These are phyloP conservation scores for Volucella inanis DNA, from an alignment of 2,888 invertebrate species.

Conservation along the genomic window DNA sequence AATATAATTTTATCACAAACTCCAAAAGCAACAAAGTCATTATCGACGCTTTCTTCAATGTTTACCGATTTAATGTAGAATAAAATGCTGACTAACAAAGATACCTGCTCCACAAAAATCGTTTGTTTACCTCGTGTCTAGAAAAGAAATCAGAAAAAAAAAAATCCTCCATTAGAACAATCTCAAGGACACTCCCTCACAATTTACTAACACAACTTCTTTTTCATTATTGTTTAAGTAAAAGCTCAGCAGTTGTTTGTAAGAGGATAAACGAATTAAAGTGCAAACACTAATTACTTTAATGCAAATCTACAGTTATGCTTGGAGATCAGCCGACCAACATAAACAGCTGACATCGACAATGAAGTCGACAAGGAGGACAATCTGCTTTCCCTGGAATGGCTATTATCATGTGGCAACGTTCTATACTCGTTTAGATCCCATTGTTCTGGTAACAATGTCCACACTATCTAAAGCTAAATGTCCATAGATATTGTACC, in stretches of 20 bases:
- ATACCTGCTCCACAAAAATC: too few relatives aligned
- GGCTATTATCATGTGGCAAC: conserved; percentile 37
- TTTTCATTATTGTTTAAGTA: too few relatives aligned
- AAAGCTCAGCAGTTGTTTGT: background rate
- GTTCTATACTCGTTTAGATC: conserved; percentile 6
- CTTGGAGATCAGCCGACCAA: conserved; percentile 41
- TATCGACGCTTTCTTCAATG: too few relatives aligned
- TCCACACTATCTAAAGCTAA: conserved; percentile 35
- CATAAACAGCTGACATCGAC: conserved; percentile 30
- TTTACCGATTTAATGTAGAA: too few relatives aligned
- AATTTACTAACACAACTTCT: too few relatives aligned
- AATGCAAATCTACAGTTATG: conserved; percentile 60
- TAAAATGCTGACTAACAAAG: too few relatives aligned
- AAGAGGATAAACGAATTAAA: conserved; percentile 23
- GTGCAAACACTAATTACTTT: conserved; percentile 65
- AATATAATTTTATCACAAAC: too few relatives aligned
- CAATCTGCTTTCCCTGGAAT: conserved; percentile 27
- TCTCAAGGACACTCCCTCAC: too few relatives aligned
- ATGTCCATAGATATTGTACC: background rate
- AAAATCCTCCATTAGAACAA: too few relatives aligned
- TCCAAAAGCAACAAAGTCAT: too few relatives aligned
- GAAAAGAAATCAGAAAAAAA: too few relatives aligned
- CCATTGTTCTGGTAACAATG: conserved; percentile 20
- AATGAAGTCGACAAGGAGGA: conserved; percentile 11
- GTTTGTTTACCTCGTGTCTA: too few relatives aligned